Evolutionary conservation across 2,888 invertebrate genomes (phyloP).

Genomic region (Lysandra bellargus): DNA sequence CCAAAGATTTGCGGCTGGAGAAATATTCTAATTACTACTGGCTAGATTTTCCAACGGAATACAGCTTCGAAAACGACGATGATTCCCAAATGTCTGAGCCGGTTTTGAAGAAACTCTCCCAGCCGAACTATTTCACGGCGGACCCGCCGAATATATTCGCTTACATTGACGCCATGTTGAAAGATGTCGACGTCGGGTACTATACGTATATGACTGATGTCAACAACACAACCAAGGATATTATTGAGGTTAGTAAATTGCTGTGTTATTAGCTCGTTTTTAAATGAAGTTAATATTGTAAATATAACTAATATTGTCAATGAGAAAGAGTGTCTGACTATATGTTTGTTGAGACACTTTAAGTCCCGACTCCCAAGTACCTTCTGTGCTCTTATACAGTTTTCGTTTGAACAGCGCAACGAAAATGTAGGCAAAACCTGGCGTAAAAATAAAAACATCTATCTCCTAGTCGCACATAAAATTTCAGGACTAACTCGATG

Average conservation of each 20-base stretch:
- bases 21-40: constrained; percentile 90
- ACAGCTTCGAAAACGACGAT: constrained; percentile 62
- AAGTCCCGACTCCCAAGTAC: no score
- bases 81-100: constrained; percentile 78
- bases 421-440: no score
- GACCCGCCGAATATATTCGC: constrained; percentile 87
- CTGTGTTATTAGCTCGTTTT: not conserved
- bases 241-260: constrained; percentile 83
- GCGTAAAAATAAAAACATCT: no score
- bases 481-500: no score
- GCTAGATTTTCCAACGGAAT: constrained; percentile 88
- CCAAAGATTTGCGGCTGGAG: constrained; percentile 86
- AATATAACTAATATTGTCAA: no score
- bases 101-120: constrained; percentile 79
- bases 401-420: no score
- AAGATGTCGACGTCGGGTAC: constrained; percentile 72
- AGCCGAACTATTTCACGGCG: constrained; percentile 81
- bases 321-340: no score
- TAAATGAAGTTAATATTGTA: no score
- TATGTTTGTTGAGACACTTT: no score
- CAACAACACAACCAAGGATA: constrained; percentile 85
- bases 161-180: constrained; percentile 84
- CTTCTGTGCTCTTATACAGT: no score
- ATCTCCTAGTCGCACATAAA: no score
- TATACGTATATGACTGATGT: constrained; percentile 88